Evolutionary conservation across 2,113 vertebrate species (phyloP).

Genomic region (Rhynchomys soricoides): DNA sequence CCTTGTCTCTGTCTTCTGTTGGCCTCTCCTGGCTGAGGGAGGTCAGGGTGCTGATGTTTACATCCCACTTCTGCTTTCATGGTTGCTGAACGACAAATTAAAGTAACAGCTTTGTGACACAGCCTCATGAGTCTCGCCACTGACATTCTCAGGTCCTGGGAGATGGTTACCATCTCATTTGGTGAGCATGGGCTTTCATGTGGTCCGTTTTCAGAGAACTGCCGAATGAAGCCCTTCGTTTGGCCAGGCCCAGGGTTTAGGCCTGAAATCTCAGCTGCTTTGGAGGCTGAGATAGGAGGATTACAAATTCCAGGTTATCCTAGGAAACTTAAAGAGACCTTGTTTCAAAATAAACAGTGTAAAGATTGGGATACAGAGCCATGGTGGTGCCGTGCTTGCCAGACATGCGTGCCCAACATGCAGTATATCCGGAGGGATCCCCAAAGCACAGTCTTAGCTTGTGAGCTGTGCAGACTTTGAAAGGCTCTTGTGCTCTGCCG

Average conservation of each 20-base stretch:
- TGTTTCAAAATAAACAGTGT: not conserved
- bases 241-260: not conserved
- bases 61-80: not conserved
- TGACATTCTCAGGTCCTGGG: not conserved
- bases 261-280: not conserved
- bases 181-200: not conserved
- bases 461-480: not conserved
- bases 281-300: not conserved
- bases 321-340: not conserved
- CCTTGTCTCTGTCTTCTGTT: not conserved
- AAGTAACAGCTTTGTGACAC: not conserved
- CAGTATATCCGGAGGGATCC: not conserved
- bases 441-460: not conserved
- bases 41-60: not conserved
- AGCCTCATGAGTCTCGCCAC: not conserved
- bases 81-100: not conserved
- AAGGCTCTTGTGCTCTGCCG: not conserved
- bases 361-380: not conserved
- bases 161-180: not conserved
- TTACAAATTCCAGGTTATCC: not conserved
- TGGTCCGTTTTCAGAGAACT: not conserved
- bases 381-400: no score
- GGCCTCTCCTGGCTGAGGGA: not conserved
- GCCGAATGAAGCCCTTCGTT: not conserved
- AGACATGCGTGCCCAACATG: rapidly evolving